Evolutionary conservation across 2,113 vertebrate species (phyloP).

Genomic region (Trinectes maculatus): DNA sequence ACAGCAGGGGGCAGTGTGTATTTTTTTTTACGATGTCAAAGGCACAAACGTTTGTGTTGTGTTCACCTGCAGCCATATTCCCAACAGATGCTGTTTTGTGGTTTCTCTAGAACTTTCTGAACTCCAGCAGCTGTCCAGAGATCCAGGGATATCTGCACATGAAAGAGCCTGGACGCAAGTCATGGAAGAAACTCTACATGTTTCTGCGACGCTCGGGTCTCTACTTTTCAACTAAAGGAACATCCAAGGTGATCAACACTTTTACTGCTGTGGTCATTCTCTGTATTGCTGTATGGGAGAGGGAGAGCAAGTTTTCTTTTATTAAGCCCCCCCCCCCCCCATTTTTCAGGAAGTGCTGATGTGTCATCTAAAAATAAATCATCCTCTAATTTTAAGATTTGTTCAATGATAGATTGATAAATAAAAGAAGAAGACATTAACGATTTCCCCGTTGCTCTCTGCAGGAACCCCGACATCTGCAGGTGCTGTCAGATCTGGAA

Average conservation of each 20-base stretch:
- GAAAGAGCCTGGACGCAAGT: constrained; percentile 94
- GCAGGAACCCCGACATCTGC: constrained; percentile 94
- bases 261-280: background rate
- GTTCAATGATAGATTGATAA: too few relatives aligned
- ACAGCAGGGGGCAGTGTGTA: background rate
- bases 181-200: constrained; percentile 95
- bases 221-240: constrained; percentile 97
- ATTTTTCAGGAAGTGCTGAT: too few relatives aligned
- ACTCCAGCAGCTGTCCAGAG: constrained; percentile 95
- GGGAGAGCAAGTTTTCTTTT: too few relatives aligned
- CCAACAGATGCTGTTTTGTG: background rate
- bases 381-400: background rate
- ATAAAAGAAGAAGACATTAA: too few relatives aligned
- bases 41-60: background rate
- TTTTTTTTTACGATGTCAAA: background rate
- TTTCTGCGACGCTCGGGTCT: constrained; percentile 95
- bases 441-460: background rate
- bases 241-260: constrained; percentile 90
- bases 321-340: too few relatives aligned
- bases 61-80: background rate
- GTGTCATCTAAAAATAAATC: background rate
- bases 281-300: background rate
- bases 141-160: constrained; percentile 94
- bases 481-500: constrained; percentile 91
- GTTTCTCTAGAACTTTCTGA: constrained; percentile 90